phyloP scores from a whole-genome alignment of 1,140 invertebrate genomes.

The Caerostris extrusa region DNA sequence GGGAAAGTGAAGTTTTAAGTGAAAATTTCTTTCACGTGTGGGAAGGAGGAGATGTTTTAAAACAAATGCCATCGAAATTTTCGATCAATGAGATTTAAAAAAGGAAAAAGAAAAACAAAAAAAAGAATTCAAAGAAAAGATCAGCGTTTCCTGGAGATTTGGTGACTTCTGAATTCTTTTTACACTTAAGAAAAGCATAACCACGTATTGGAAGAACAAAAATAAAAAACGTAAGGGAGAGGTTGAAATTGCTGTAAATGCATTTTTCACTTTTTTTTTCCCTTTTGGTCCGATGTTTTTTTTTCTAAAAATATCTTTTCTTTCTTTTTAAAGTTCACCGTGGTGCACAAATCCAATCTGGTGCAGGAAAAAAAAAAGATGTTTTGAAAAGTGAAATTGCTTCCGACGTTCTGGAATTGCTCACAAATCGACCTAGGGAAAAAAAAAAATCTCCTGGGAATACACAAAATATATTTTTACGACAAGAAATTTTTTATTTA shows the following conservation, averaged over 20 bases:
- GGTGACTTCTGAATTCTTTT: slow-evolving; percentile 37
- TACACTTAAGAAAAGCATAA: slow-evolving; percentile 24
- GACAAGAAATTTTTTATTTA: slow-evolving; percentile 34
- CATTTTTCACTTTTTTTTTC: neutral
- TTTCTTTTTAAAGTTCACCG: slow-evolving; percentile 8
- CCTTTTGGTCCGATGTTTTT: neutral
- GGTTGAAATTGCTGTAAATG: slow-evolving; percentile 53
- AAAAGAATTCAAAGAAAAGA: neutral
- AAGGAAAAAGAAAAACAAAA: neutral
- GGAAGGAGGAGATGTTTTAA: too few relatives aligned
- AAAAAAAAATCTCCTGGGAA: slow-evolving; percentile 17
- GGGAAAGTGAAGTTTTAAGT: too few relatives aligned
- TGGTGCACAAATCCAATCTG: slow-evolving; percentile 64
- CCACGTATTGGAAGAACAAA: neutral
- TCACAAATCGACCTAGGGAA: slow-evolving; percentile 24
- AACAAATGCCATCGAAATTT: neutral
- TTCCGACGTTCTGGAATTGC: slow-evolving; percentile 53
- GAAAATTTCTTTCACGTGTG: too few relatives aligned
- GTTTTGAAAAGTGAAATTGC: slow-evolving; percentile 74
- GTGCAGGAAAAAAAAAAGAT: slow-evolving; percentile 36
- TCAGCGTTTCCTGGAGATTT: neutral
- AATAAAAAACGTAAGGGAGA: neutral
- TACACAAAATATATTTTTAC: slow-evolving; percentile 64
- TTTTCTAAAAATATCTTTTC: neutral
- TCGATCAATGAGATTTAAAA: neutral